Percentiles rank a stretch among this genome's conserved stretches.
Evolutionary conservation across 2,888 invertebrate species (phyloP).

Genomic region (Nezara viridula): DNA sequence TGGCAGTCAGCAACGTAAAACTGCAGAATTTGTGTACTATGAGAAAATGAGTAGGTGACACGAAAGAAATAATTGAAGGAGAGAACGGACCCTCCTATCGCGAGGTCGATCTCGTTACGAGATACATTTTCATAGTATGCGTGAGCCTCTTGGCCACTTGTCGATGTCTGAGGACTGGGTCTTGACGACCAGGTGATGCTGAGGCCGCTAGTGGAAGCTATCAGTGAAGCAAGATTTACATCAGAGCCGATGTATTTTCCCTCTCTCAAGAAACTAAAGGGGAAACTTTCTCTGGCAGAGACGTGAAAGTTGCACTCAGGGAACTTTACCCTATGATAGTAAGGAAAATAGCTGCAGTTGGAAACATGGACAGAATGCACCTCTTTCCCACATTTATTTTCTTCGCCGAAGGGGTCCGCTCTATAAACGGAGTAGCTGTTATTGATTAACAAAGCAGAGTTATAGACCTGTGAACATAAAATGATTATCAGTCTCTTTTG

Average conservation of each 20-base stretch:
- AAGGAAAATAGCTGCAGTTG: background rate
- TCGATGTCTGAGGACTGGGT: background rate
- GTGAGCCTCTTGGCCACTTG: background rate
- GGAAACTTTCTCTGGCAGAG: constrained; percentile 30
- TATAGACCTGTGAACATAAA: constrained; percentile 25
- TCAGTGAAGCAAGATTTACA: background rate
- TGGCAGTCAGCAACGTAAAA: constrained; percentile 36
- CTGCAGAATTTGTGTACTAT: background rate
- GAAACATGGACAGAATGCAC: background rate
- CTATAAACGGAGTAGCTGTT: background rate
- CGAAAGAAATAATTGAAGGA: constrained; percentile 5
- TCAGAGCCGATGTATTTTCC: background rate
- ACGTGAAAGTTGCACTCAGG: background rate
- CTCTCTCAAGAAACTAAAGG: background rate
- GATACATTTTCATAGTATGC: constrained; percentile 38
- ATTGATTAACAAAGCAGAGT: background rate
- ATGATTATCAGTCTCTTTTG: background rate
- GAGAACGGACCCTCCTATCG: constrained; percentile 10
- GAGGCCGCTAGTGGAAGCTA: constrained; percentile 24
- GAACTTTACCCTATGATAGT: background rate
- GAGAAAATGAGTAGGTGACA: background rate
- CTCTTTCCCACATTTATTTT: constrained; percentile 9
- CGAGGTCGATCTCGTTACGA: constrained; percentile 18
- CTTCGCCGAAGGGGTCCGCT: constrained; percentile 24
- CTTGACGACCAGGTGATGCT: background rate